Conservation (phyloP, 1,140 invertebrate genomes). For the Chrysopa pallens region DNA sequence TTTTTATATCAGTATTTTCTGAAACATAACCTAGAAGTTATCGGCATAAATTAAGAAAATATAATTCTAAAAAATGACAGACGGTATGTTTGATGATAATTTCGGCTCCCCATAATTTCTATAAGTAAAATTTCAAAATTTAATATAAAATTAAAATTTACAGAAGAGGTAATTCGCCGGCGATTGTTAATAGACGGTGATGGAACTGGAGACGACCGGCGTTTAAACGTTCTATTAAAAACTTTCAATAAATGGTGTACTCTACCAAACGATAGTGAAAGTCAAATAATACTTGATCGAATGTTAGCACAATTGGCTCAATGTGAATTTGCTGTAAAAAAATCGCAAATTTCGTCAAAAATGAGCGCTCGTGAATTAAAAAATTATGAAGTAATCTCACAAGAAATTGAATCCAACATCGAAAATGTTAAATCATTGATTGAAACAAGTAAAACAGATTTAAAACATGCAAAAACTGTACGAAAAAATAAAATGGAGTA, state of each 20-base stretch:
- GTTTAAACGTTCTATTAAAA: constrained; percentile 72
- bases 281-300: constrained; percentile 51
- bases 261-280: constrained; percentile 45
- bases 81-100: no score
- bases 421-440: constrained; percentile 56
- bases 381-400: constrained; percentile 64
- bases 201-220: constrained; percentile 84
- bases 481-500: constrained; percentile 85
- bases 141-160: constrained; percentile 14
- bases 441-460: constrained; percentile 49
- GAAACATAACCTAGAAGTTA: no score
- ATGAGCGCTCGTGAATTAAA: constrained; percentile 73
- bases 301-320: constrained; percentile 66
- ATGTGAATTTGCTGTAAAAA: constrained; percentile 75
- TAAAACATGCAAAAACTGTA: constrained; percentile 62
- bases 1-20: no score
- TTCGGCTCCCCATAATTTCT: no score
- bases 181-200: constrained; percentile 86
- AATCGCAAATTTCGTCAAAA: constrained; percentile 56
- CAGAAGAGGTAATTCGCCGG: constrained; percentile 84
- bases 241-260: constrained; percentile 79
- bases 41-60: no score
- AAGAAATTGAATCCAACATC: constrained; percentile 59
- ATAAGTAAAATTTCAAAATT: no score
- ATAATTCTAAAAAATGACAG: no score